Base-by-base conservation (phyloP, 2,797 vertebrate species). In the Denticeps clupeoides region DNA sequence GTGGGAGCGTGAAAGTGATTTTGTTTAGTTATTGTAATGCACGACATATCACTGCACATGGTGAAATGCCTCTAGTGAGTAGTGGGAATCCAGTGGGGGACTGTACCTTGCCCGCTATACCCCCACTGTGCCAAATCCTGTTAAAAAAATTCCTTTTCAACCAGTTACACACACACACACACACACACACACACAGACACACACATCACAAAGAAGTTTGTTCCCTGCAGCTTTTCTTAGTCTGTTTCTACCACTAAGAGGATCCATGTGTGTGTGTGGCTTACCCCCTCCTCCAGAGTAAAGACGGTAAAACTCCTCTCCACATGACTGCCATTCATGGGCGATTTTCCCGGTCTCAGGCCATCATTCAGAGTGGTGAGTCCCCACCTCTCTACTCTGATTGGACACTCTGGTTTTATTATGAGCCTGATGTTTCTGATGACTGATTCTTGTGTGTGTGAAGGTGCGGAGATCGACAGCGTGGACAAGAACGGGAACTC, bases 321-420 rank as follows among this genome's bases (percentile, higher is more conserved):
- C 94, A 99, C 69, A 97, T 97, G 93, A 94, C 94, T 1, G 93
- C 94, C 1, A 93, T 99, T 64, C 93, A 98, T n/a, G 94, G 94
- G 62, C 85, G 91, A 78, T 99, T 97, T 82, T 97, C 93, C 59
- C 85, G 93, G 81, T 97, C 94, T 60, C 93, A 98, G 79, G 92
- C 89, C 38, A 89, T 99, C 74, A 97, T 99, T 75, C 89, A 95
- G 58, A 97, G 90, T 56, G 94, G 94, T 99, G 82, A 89, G 77
- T 46, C 45, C 29, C 3, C 27, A 33, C 12, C 29, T 47, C 11
- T 7, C 27, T 5, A 11, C 10, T 21, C 7, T 37, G 4, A 37
- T 37, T 37, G 33, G 72, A 31, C 54, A 49, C 7, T 35, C 15
- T 5, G 18, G 19, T 7, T 13, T 4, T 15, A 8, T 15, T 12